Conservation (phyloP, 2,888 invertebrate species). For the Drosophila paracracens region DNA sequence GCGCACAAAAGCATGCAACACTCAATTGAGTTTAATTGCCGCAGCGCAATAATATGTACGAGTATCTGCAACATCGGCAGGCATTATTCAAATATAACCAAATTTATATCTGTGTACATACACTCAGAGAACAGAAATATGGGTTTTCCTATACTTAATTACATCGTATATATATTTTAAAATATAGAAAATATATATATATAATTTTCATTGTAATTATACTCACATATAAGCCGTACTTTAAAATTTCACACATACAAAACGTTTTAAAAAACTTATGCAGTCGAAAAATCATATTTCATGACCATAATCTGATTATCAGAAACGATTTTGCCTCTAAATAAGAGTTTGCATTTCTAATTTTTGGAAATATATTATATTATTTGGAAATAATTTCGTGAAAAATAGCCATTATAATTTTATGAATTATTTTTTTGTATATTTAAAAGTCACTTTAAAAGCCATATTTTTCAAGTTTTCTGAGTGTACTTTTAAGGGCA, state of each 20-base stretch:
- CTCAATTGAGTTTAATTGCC: constrained; percentile 73
- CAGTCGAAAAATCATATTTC: background rate
- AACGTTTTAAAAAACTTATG: background rate
- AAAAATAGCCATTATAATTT: background rate
- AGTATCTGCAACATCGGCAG: constrained; percentile 14
- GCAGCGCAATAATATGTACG: constrained; percentile 40
- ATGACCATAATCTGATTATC: background rate
- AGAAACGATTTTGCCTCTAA: background rate
- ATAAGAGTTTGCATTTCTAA: background rate
- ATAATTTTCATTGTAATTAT: background rate
- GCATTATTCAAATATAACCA: constrained; percentile 38
- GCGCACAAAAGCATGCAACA: constrained; percentile 65
- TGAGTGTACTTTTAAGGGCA: background rate
- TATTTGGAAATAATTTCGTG: background rate
- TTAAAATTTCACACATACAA: background rate
- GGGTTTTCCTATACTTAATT: background rate
- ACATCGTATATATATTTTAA: background rate
- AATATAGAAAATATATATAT: background rate
- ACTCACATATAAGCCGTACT: background rate
- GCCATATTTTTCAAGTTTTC: background rate
- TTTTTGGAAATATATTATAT: background rate
- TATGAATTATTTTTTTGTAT: background rate
- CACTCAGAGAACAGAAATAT: background rate
- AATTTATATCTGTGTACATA: background rate
- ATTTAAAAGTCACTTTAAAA: background rate